A percentile compares a stretch with the other conserved stretches of the same genome.
phyloP scores from a whole-genome alignment of 2,888 invertebrate genomes.

The Drosophila picticornis region DNA sequence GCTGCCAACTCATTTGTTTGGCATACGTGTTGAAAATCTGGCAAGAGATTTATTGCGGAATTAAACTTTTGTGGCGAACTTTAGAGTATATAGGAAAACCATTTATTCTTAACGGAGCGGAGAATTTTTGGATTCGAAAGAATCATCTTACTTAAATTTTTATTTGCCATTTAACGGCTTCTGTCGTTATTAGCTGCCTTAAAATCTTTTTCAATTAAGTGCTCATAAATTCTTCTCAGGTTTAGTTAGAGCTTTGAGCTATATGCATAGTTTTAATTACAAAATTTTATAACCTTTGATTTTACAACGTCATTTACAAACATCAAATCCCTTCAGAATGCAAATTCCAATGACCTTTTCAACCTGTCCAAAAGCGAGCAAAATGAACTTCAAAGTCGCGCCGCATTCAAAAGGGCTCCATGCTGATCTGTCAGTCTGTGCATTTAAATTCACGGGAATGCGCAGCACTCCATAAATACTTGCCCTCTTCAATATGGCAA shows the following conservation, averaged over 20 bases:
- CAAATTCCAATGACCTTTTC: constrained; percentile 32
- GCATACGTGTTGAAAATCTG: constrained; percentile 20
- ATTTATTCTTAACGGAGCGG: not conserved
- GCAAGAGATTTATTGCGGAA: constrained; percentile 22
- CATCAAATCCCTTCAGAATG: not conserved
- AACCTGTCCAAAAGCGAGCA: constrained; percentile 21
- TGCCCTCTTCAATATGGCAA: constrained; percentile 46
- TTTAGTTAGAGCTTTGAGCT: not conserved
- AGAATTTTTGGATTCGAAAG: not conserved
- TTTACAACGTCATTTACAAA: not conserved
- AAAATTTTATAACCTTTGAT: not conserved
- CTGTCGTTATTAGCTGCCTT: not conserved
- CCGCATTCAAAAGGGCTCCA: constrained; percentile 37
- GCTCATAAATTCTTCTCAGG: not conserved
- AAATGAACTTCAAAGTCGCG: constrained; percentile 26
- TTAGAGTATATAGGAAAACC: not conserved
- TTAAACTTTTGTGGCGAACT: not conserved
- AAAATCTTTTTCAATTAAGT: not conserved
- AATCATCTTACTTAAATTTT: not conserved
- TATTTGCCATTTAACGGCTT: not conserved
- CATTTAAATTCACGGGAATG: constrained; percentile 5
- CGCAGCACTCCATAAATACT: constrained; percentile 65
- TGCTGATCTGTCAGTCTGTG: constrained; percentile 25
- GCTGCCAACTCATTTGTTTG: constrained; percentile 8
- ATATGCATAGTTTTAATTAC: not conserved